Base-by-base conservation (phyloP, 2,888 invertebrate genomes). In the Drosophila lacicola region DNA sequence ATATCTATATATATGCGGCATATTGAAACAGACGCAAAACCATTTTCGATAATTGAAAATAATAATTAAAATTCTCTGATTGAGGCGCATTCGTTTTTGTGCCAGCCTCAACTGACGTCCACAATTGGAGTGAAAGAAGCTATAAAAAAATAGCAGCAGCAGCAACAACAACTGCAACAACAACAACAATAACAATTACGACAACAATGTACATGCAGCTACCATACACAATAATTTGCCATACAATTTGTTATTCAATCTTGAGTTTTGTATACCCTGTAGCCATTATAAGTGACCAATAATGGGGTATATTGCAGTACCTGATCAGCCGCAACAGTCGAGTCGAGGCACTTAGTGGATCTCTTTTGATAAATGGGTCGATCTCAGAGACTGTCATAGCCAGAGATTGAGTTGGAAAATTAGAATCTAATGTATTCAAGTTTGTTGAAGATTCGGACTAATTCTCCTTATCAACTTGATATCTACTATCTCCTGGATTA, bases 31-130 rank as follows among this genome's bases (percentile, higher is more conserved):
- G 82, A 74, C 67, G 67, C 78, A 78, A 85, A 79, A 71, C 58
- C 85, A 82, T 87, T 87, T 89, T 89, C 80, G 80, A 88, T 90
- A 90, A 90, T 90, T 90, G 90, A 90, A 90, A 90, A 90, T 79
- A 85, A 90, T 89, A 89, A 90, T 90, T 90, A 90, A 90, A 90
- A 90, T 90, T 90, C 90, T 82, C 87, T 80, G 90, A 90, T 86
- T 86, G 84, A 80, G 74, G 69, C 73, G 36, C 65, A 53, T 60
- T 60, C 41, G 51, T 47, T 62, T 62, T 50, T 25, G 47, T 61
- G 33, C 25, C 13, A 17, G 19, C 33, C 55, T 13, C 51, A 54
- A 39, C 50, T 80, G 83, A 78, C 83, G 81, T 75, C 71, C 85
- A 67, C 78, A 85, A 82, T 80, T 85, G 82, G 85, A 82, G 72